Evolutionary conservation across 2,113 vertebrate genomes (phyloP).

Genomic region (Maccullochella peelii): DNA sequence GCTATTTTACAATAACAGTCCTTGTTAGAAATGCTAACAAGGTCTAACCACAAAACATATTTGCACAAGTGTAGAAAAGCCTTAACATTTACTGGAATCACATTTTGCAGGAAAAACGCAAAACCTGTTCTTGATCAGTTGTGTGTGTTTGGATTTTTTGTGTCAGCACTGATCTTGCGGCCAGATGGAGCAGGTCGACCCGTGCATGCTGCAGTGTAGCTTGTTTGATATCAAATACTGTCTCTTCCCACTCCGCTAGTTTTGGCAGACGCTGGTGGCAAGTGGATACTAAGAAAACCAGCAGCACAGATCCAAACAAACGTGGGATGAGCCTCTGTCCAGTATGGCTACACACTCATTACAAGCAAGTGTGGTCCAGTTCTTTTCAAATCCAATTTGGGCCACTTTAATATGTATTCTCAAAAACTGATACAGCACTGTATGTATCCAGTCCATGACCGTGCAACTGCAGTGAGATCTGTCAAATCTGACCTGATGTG

Average conservation of each 20-base stretch:
- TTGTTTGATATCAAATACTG: conserved; percentile 30
- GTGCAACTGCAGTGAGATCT: not conserved
- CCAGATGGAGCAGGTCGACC: conserved; percentile 12
- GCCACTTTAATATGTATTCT: not conserved
- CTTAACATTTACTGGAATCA: not conserved
- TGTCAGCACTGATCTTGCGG: not conserved
- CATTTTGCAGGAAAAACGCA: not conserved
- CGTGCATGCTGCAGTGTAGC: conserved; percentile 10
- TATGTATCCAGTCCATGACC: not conserved
- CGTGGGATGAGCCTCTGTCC: not conserved
- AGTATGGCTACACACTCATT: conserved; percentile 6
- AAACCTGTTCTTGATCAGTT: not conserved
- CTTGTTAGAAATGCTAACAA: not conserved
- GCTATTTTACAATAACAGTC: not conserved
- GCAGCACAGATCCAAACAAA: conserved; percentile 21
- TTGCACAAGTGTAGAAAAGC: not conserved
- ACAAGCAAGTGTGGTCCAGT: not conserved
- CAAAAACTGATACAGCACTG: not conserved
- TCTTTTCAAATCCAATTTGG: conserved; percentile 8
- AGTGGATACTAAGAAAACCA: conserved; percentile 7
- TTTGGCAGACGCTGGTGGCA: not conserved
- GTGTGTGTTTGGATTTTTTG: conserved; percentile 7
- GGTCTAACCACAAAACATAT: not conserved
- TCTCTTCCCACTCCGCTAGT: conserved; percentile 8
- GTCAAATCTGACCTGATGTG: conserved; percentile 10